phyloP scores from a whole-genome alignment of 1,140 invertebrate species.

The Neoseiulus cucumeris region DNA sequence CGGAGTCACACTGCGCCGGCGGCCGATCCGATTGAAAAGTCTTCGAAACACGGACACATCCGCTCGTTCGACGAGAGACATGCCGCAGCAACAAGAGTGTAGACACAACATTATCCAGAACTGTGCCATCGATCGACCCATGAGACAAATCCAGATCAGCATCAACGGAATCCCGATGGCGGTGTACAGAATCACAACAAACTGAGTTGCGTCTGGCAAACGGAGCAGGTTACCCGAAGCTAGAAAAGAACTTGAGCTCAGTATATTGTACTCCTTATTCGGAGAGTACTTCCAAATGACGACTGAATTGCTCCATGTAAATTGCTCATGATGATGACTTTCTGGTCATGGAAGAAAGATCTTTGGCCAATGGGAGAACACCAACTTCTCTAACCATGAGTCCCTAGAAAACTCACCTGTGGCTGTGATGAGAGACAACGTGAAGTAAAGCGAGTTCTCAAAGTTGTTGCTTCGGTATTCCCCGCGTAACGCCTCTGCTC shows the following conservation, averaged over 20 bases:
- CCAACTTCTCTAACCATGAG: too few relatives aligned
- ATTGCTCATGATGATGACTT: too few relatives aligned
- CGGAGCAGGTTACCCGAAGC: neutral
- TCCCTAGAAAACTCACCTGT: too few relatives aligned
- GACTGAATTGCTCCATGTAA: too few relatives aligned
- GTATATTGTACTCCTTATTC: too few relatives aligned
- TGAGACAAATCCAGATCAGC: neutral
- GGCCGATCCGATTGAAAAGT: neutral
- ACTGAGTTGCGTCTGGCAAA: neutral
- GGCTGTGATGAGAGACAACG: neutral
- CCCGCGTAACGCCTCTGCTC: neutral
- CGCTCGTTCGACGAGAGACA: neutral
- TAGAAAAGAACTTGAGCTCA: neutral
- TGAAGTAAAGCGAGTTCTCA: neutral
- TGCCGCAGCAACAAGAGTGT: neutral
- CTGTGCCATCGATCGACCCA: conserved; percentile 6
- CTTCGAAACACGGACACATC: neutral
- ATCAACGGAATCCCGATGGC: neutral
- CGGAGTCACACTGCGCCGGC: neutral
- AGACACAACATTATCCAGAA: conserved; percentile 10
- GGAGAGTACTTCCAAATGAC: too few relatives aligned
- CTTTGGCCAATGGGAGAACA: too few relatives aligned
- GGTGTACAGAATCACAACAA: neutral
- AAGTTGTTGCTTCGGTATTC: neutral
- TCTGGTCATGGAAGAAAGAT: too few relatives aligned